Conservation (phyloP, 2,888 invertebrate genomes). For the Salticus scenicus region DNA sequence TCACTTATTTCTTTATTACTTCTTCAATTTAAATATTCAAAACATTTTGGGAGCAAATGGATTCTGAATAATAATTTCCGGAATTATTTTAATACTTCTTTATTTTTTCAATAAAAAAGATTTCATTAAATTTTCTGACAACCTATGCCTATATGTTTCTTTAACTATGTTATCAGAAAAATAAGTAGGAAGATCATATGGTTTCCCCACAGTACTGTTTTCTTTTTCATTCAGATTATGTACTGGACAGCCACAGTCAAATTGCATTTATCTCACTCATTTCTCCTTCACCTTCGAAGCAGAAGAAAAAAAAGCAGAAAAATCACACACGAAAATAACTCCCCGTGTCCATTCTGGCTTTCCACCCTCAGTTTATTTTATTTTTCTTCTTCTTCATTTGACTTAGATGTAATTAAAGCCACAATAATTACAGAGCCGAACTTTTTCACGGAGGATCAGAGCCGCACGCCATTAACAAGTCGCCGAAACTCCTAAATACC, state of each 20-base stretch:
- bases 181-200: too few relatives aligned
- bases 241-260: neutral
- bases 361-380: constrained; percentile 39
- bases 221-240: neutral
- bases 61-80: too few relatives aligned
- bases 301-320: neutral
- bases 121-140: too few relatives aligned
- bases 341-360: neutral
- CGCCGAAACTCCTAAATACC: constrained; percentile 67
- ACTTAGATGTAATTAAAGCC: constrained; percentile 59
- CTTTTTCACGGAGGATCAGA: constrained; percentile 31
- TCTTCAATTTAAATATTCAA: too few relatives aligned
- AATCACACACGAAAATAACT: constrained; percentile 4
- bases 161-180: too few relatives aligned
- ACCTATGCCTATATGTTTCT: too few relatives aligned
- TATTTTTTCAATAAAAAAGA: too few relatives aligned
- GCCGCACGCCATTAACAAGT: constrained; percentile 67
- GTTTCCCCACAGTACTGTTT: too few relatives aligned
- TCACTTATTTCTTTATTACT: too few relatives aligned
- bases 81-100: too few relatives aligned
- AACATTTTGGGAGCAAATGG: too few relatives aligned
- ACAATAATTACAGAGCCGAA: constrained; percentile 53
- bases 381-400: constrained; percentile 62
- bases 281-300: neutral
- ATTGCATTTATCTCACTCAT: neutral